Evolutionary conservation across 2,797 vertebrate species (phyloP).

Genomic region (Anas georgica): DNA sequence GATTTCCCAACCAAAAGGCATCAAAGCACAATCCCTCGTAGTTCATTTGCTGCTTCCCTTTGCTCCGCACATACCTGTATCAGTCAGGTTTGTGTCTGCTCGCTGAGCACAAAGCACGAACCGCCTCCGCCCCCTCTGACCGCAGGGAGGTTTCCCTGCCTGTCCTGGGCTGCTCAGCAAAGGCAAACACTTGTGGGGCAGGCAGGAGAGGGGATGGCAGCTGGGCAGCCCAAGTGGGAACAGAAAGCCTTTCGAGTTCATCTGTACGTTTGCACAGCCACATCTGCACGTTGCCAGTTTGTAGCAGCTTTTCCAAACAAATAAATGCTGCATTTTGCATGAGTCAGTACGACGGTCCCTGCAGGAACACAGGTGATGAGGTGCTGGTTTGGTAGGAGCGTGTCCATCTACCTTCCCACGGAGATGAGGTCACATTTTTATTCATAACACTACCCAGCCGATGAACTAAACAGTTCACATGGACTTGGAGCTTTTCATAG

Average conservation of each 20-base stretch:
- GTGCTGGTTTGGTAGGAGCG: background rate
- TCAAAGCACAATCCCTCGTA: slow-evolving; percentile 23
- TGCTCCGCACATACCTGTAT: background rate
- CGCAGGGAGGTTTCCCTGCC: background rate
- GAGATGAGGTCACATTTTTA: background rate
- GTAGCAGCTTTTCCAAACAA: slow-evolving; percentile 17
- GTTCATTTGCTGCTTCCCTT: background rate
- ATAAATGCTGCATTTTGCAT: background rate
- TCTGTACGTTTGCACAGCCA: background rate
- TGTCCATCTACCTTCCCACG: background rate
- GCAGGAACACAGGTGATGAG: background rate
- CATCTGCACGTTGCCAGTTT: background rate
- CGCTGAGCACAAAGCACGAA: background rate
- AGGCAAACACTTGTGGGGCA: accelerated
- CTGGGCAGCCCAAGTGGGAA: background rate
- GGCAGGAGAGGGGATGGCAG: background rate
- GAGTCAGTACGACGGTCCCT: background rate
- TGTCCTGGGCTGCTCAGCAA: background rate
- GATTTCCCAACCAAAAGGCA: slow-evolving; percentile 60
- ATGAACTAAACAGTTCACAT: background rate
- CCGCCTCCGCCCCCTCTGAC: accelerated
- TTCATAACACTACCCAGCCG: accelerated
- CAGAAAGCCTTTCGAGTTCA: background rate
- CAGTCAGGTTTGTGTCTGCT: background rate
- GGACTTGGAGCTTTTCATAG: background rate